Conservation (phyloP, 1,140 invertebrate genomes). For the Drosophila micromelanica region DNA sequence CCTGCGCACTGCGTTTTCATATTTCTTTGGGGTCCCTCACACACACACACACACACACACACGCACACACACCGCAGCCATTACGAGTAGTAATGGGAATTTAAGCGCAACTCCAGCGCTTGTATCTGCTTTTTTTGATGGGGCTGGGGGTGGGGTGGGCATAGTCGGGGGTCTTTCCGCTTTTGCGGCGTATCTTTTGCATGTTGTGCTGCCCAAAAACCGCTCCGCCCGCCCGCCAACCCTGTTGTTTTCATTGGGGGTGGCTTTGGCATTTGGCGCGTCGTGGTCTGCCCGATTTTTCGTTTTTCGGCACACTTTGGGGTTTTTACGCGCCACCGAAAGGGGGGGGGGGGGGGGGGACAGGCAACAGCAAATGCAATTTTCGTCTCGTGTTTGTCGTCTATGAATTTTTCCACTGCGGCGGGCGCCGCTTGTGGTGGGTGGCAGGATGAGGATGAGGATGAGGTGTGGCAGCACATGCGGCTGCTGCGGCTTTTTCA, state of each 20-base stretch:
- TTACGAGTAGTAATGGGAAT: constrained; percentile 80
- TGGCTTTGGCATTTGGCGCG: constrained; percentile 47
- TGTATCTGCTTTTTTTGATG: constrained; percentile 54
- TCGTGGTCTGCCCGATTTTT: constrained; percentile 47
- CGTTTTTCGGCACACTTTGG: constrained; percentile 64
- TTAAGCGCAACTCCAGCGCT: constrained; percentile 73
- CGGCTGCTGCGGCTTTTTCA: constrained; percentile 80
- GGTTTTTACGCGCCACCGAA: constrained; percentile 3
- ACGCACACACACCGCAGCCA: constrained; percentile 59
- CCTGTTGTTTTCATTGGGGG: constrained; percentile 26
- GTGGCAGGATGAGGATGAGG: not conserved
- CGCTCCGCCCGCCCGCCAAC: constrained; percentile 3
- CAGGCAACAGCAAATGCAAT: constrained; percentile 60
- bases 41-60: constrained; percentile 31
- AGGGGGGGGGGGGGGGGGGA: not conserved
- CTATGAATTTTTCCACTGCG: constrained; percentile 74
- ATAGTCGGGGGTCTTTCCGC: constrained; percentile 61
- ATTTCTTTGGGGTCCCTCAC: constrained; percentile 62
- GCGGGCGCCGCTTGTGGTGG: constrained; percentile 26
- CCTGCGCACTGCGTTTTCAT: constrained; percentile 78
- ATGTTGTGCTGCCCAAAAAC: constrained; percentile 65
- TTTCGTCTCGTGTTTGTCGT: constrained; percentile 79
- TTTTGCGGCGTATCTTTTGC: constrained; percentile 81
- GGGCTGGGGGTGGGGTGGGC: constrained; percentile 14
- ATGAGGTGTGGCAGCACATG: constrained; percentile 64